A percentile compares a stretch with the other conserved stretches of the same genome.
phyloP scores from a whole-genome alignment of 2,113 vertebrate species.

The Etheostoma spectabile region DNA sequence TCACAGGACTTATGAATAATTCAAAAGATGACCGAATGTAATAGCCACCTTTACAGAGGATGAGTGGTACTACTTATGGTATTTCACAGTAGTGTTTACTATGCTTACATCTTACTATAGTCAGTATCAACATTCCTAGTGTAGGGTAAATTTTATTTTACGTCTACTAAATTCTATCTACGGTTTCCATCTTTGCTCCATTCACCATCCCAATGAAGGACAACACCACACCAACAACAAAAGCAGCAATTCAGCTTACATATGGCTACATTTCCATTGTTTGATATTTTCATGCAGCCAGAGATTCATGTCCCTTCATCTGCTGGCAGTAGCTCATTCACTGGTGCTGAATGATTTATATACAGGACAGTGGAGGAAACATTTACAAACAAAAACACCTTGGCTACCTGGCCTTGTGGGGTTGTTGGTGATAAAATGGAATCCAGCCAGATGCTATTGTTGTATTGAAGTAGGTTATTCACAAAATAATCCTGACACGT shows the following conservation, averaged over 20 bases:
- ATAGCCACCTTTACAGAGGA: constrained; percentile 56
- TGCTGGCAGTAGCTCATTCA: constrained; percentile 53
- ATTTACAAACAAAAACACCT: constrained; percentile 42
- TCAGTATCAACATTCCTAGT: neutral
- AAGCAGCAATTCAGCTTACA: constrained; percentile 2
- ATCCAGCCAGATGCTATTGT: constrained; percentile 43
- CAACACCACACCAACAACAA: neutral
- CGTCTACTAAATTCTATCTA: neutral
- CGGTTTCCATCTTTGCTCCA: neutral
- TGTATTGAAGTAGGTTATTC: neutral
- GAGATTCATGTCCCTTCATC: constrained; percentile 44
- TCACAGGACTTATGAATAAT: constrained; percentile 76
- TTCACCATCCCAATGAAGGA: neutral
- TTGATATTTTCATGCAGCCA: constrained; percentile 31
- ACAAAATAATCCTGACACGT: constrained; percentile 32
- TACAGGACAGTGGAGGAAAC: constrained; percentile 30
- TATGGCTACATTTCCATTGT: constrained; percentile 3
- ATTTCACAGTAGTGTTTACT: constrained; percentile 13
- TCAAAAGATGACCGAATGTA: constrained; percentile 68
- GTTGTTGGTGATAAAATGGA: constrained; percentile 31
- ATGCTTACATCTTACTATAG: neutral
- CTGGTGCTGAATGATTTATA: constrained; percentile 46
- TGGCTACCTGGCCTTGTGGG: constrained; percentile 34
- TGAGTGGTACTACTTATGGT: constrained; percentile 15
- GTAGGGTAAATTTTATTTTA: neutral